phyloP scores from a whole-genome alignment of 2,888 invertebrate species.

The Spialia ferax region DNA sequence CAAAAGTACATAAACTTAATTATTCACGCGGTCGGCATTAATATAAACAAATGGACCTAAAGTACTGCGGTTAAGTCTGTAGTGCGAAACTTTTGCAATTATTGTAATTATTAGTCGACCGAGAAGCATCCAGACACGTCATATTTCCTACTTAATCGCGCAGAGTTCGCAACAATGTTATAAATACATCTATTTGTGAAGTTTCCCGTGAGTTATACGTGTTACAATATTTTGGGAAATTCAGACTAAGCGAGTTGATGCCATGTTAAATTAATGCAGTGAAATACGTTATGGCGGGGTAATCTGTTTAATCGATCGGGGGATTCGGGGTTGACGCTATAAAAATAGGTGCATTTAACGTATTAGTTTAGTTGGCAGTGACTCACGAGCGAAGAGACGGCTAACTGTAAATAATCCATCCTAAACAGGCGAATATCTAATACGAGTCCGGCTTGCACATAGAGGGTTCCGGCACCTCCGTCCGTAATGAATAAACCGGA shows the following conservation, averaged over 20 bases:
- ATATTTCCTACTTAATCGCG: slow-evolving; percentile 82
- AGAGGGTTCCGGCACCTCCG: neutral
- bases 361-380: slow-evolving; percentile 80
- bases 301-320: slow-evolving; percentile 36
- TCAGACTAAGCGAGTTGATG: slow-evolving; percentile 46
- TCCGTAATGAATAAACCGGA: neutral
- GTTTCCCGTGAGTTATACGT: slow-evolving; percentile 63
- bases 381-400: slow-evolving; percentile 60
- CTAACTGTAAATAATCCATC: slow-evolving; percentile 71
- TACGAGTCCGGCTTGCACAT: neutral
- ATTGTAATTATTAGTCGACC: slow-evolving; percentile 80
- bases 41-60: slow-evolving; percentile 69
- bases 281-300: slow-evolving; percentile 35
- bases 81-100: slow-evolving; percentile 81
- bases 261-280: slow-evolving; percentile 43
- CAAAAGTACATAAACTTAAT: slow-evolving; percentile 54
- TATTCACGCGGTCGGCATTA: slow-evolving; percentile 51
- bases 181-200: slow-evolving; percentile 77
- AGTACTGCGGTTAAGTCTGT: slow-evolving; percentile 67
- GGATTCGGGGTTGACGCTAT: slow-evolving; percentile 43
- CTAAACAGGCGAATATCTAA: slow-evolving; percentile 63
- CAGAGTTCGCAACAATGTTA: slow-evolving; percentile 72
- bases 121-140: slow-evolving; percentile 73
- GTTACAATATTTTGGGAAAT: slow-evolving; percentile 58
- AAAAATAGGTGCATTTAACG: slow-evolving; percentile 75